Evolutionary conservation across 2,113 vertebrate species (phyloP).

Genomic region (Centropus unirufus): DNA sequence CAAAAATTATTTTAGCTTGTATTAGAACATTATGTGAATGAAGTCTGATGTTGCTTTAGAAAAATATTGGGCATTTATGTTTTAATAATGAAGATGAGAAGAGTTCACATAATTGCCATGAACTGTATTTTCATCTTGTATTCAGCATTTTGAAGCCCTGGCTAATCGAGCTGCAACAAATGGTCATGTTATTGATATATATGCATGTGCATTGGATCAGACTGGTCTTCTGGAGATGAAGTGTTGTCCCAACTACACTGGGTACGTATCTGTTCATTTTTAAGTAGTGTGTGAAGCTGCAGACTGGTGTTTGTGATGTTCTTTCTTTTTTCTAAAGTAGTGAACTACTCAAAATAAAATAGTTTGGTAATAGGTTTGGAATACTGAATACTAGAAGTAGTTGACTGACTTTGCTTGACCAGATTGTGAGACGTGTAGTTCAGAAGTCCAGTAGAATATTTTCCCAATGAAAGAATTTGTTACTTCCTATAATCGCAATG

Average conservation of each 20-base stretch:
- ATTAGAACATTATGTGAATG: background rate
- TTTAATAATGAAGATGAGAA: background rate
- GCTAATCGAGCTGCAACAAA: conserved; percentile 90
- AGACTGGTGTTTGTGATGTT: background rate
- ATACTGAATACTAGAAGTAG: background rate
- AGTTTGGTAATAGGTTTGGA: background rate
- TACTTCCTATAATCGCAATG: background rate
- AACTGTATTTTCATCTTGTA: conserved; percentile 52
- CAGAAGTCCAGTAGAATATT: background rate
- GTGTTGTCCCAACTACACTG: conserved; percentile 94
- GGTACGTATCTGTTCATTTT: conserved; percentile 76
- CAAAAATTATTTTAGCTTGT: background rate
- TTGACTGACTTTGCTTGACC: background rate
- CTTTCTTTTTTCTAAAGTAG: background rate
- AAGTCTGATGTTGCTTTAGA: background rate
- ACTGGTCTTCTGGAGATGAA: conserved; percentile 98
- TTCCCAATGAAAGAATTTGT: background rate
- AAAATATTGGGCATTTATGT: background rate
- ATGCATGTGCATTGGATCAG: conserved; percentile 95
- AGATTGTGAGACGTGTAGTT: background rate
- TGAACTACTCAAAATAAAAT: background rate
- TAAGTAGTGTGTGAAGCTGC: background rate
- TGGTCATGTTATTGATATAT: conserved; percentile 96
- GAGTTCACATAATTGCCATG: background rate
- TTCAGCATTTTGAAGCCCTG: conserved; percentile 92